Percentiles rank a stretch among this genome's conserved stretches.
These are phyloP conservation scores for Cyanoramphus novaezelandiae DNA, from an alignment of 2,113 vertebrate genomes.

Conservation along the genomic window DNA sequence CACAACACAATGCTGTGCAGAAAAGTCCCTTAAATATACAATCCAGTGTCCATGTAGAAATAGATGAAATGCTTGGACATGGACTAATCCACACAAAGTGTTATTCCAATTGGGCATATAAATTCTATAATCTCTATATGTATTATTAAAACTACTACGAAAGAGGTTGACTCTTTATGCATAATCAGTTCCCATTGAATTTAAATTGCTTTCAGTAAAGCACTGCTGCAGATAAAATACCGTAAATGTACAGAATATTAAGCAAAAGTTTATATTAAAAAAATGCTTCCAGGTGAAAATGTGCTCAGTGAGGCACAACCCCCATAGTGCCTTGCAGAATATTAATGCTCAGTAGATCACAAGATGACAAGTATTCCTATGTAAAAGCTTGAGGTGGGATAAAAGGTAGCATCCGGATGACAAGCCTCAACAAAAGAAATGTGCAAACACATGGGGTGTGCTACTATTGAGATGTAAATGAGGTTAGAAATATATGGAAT, in stretches of 20 bases:
- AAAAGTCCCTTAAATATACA: conserved; percentile 23
- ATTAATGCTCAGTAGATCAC: conserved; percentile 70
- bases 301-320: conserved; percentile 63
- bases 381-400: conserved; percentile 39
- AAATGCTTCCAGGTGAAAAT: conserved; percentile 76
- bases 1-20: conserved; percentile 19
- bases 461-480: conserved; percentile 70
- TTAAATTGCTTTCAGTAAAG: conserved; percentile 75
- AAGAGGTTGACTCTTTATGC: conserved; percentile 60
- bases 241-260: conserved; percentile 80
- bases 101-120: conserved; percentile 50
- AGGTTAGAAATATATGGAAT: conserved; percentile 39
- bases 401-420: conserved; percentile 44
- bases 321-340: conserved; percentile 66
- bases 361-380: conserved; percentile 37
- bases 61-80: conserved; percentile 31
- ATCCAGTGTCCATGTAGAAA: background rate
- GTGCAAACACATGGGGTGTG: conserved; percentile 24
- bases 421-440: conserved; percentile 50
- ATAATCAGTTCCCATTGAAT: conserved; percentile 76
- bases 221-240: conserved; percentile 73
- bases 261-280: conserved; percentile 80
- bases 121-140: conserved; percentile 69
- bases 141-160: conserved; percentile 63
- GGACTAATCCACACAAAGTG: conserved; percentile 52